Evolutionary conservation across 2,888 invertebrate species (phyloP).

Genomic region (Euphydryas editha): DNA sequence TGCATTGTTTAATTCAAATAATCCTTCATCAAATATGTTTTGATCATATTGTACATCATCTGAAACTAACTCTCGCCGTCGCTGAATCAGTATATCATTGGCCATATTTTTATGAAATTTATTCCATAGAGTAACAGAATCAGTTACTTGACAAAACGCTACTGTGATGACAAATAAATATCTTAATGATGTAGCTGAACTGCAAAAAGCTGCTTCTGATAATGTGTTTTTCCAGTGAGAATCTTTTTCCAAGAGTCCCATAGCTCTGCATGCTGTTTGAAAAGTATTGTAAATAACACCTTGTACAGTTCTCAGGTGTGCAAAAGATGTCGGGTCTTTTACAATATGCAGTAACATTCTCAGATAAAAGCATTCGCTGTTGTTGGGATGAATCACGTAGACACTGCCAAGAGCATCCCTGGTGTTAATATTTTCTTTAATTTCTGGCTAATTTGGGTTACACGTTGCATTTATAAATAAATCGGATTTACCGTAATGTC

Average conservation of each 20-base stretch:
- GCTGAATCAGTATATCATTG: conserved; percentile 45
- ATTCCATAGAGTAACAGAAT: conserved; percentile 44
- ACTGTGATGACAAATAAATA: conserved; percentile 46
- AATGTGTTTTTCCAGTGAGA: conserved; percentile 47
- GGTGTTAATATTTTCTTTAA: conserved; percentile 40
- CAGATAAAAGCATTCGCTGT: no score
- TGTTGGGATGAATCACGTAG: no score
- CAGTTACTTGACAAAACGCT: conserved; percentile 44
- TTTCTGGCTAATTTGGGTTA: conserved; percentile 36
- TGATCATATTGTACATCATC: conserved; percentile 44
- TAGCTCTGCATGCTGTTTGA: conserved; percentile 44
- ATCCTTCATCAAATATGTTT: conserved; percentile 46
- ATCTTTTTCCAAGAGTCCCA: conserved; percentile 48
- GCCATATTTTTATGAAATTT: conserved; percentile 46
- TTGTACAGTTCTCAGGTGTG: conserved; percentile 29
- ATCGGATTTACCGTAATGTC: conserved; percentile 39
- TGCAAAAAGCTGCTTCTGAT: conserved; percentile 43
- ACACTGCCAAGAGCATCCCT: conserved; percentile 3
- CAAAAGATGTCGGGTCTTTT: conserved; percentile 50
- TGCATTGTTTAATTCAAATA: conserved; percentile 38
- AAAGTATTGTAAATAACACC: conserved; percentile 43
- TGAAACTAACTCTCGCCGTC: conserved; percentile 43
- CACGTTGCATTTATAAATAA: conserved; percentile 36
- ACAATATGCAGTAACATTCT: conserved; percentile 44
- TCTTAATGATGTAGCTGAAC: conserved; percentile 44